Conservation (phyloP, 2,888 invertebrate species). For the Pantelozetes paolii region DNA sequence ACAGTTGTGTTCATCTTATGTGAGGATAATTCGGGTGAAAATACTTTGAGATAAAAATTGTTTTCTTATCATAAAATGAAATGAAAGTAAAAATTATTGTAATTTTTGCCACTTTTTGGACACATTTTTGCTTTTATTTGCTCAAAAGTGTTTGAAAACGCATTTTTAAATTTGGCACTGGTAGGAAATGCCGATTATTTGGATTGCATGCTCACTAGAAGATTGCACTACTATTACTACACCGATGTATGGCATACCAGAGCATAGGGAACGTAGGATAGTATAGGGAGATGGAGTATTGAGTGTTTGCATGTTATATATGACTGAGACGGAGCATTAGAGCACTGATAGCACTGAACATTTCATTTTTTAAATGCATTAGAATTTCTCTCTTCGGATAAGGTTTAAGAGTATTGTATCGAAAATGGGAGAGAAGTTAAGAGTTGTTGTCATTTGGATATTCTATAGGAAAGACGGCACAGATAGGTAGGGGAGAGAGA, state of each 20-base stretch:
- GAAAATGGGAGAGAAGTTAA: not conserved
- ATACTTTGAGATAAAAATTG: too few species aligned
- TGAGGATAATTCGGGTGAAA: not conserved
- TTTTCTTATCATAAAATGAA: too few species aligned
- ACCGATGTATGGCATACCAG: not conserved
- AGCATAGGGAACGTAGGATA: not conserved
- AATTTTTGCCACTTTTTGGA: not conserved
- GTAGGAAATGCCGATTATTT: not conserved
- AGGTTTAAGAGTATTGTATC: constrained; percentile 21
- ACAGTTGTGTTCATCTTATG: not conserved
- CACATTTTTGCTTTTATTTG: not conserved
- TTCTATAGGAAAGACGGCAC: not conserved
- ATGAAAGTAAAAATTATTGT: not conserved
- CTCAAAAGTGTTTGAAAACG: not conserved
- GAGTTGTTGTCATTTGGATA: not conserved
- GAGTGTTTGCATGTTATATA: constrained; percentile 6
- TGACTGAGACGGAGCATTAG: constrained; percentile 26
- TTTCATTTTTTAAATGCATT: constrained; percentile 38
- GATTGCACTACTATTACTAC: constrained; percentile 23
- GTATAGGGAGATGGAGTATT: not conserved
- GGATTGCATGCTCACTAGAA: constrained; percentile 27
- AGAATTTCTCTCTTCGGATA: constrained; percentile 10
- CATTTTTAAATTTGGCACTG: constrained; percentile 30
- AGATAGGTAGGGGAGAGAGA: constrained; percentile 1
- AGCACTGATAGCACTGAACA: constrained; percentile 28